Conservation (phyloP, 2,888 invertebrate genomes). For the Patella pellucida region DNA sequence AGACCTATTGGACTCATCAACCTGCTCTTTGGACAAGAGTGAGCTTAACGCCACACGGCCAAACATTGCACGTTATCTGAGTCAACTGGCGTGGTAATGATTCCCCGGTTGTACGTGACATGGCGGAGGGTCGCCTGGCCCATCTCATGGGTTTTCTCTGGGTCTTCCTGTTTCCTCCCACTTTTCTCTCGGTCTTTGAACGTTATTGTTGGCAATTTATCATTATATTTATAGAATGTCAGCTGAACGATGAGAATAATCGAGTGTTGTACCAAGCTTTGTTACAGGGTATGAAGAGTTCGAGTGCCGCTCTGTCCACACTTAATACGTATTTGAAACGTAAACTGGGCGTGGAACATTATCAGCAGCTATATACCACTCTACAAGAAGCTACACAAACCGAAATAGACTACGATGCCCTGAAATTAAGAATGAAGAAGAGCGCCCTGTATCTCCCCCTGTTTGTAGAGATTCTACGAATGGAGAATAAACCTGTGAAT, state of each 20-base stretch:
- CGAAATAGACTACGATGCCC: not conserved
- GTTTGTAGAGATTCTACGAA: conserved; percentile 15
- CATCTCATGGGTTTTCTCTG: no score
- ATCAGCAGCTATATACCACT: conserved; percentile 17
- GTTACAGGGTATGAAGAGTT: conserved; percentile 8
- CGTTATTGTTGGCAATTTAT: no score
- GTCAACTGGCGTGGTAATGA: no score
- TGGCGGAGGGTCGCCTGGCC: no score
- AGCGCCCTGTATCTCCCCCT: conserved; percentile 15
- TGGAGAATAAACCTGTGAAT: conserved; percentile 7
- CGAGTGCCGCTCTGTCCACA: not conserved
- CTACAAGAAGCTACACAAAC: conserved; percentile 13
- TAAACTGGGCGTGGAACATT: conserved; percentile 12
- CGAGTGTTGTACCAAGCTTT: conserved; percentile 18
- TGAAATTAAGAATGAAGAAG: conserved; percentile 16
- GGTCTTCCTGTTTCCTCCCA: no score
- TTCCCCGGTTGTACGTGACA: no score
- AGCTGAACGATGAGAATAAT: conserved; percentile 2
- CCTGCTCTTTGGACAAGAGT: no score
- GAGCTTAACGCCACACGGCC: no score
- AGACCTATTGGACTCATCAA: no score
- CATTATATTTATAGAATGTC: not conserved
- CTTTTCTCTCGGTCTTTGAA: no score
- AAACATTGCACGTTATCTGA: no score
- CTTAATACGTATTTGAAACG: conserved; percentile 16